Evolutionary conservation across 92 coral and sea anemone species (phyloP), one percentile per base, ranked within the genome.

Genomic region (Pocillopora grandis): DNA sequence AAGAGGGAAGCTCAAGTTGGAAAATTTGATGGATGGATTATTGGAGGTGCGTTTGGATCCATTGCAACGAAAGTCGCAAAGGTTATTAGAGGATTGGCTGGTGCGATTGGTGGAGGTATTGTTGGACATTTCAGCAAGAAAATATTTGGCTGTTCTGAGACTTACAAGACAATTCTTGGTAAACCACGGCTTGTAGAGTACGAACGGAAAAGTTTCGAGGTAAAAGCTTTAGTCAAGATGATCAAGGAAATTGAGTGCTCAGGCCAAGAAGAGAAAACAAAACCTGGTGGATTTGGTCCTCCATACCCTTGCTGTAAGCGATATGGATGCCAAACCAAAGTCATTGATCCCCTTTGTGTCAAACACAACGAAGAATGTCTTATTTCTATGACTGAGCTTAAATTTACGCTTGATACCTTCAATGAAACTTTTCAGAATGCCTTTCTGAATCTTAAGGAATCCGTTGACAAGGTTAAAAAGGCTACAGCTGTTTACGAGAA

Each of bases 231-330:
- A 18, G 63, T 21, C 5, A 66, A 12, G 75, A 36, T 8, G 35
- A 66, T 87, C 71, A 80, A 65, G 82, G 76, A 80, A 15, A 65
- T 81, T 17, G 10, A 74, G 18, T 87, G 90, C 72, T 52, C 63
- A 14, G 21, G 75, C 16, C 61, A 87, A 56, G 2, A 65, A 11
- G 64, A 60, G 56, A 87, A 59, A 73, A 81, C 74, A 21, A 52
- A 66, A 18, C 58, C 70, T 33, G 86, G 81, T 87, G 86, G 81
- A 58, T 80, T 56, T 57, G 86, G 82, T 16, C 84, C 76, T 35
- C 85, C 80, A 63, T 80, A 81, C 71, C 75, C 49, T 10, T 87
- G 90, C 62, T 87, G 86, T 48, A 75, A 80, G 71, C 16, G 21
- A 15, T 72, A 65, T 27, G 81, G 42, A 76, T 74, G 79, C 84